Percentiles rank a stretch among this genome's conserved stretches.
phyloP scores from a whole-genome alignment of 1,140 invertebrate species.

The Drosophila sulfurigaster region DNA sequence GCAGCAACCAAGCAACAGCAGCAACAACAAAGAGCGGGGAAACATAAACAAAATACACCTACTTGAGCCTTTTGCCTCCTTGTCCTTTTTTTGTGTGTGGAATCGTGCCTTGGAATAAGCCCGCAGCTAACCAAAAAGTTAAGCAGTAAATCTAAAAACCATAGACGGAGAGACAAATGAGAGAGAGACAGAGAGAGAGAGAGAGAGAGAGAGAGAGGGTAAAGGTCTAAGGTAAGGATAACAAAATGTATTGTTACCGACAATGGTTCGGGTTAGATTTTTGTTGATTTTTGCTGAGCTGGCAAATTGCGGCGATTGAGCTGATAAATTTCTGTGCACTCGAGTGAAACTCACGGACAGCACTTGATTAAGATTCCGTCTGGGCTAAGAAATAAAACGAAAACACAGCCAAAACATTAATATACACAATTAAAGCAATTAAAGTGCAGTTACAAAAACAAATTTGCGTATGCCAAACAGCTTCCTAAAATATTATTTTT shows the following conservation, averaged over 20 bases:
- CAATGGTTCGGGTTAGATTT: slow-evolving; percentile 23
- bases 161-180: slow-evolving; percentile 21
- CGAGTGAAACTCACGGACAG: slow-evolving; percentile 12
- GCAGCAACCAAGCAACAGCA: slow-evolving; percentile 21
- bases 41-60: slow-evolving; percentile 69
- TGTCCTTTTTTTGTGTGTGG: slow-evolving; percentile 21
- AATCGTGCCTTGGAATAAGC: slow-evolving; percentile 56
- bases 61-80: slow-evolving; percentile 68
- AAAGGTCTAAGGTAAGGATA: slow-evolving; percentile 1
- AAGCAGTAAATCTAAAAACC: slow-evolving; percentile 74
- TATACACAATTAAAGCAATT: not conserved
- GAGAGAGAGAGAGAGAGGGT: not conserved
- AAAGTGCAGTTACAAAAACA: not conserved
- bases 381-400: slow-evolving; percentile 2
- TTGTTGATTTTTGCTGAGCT: slow-evolving; percentile 38
- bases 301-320: slow-evolving; percentile 48
- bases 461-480: not conserved
- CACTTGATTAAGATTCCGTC: slow-evolving; percentile 27
- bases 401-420: not conserved
- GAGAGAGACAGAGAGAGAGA: not conserved
- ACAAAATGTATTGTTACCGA: slow-evolving; percentile 26
- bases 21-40: slow-evolving; percentile 12
- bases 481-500: no score
- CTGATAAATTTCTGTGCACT: slow-evolving; percentile 44
- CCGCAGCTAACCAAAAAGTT: slow-evolving; percentile 57